Conservation (phyloP, 2,888 invertebrate species). For the Resseliella maxima region DNA sequence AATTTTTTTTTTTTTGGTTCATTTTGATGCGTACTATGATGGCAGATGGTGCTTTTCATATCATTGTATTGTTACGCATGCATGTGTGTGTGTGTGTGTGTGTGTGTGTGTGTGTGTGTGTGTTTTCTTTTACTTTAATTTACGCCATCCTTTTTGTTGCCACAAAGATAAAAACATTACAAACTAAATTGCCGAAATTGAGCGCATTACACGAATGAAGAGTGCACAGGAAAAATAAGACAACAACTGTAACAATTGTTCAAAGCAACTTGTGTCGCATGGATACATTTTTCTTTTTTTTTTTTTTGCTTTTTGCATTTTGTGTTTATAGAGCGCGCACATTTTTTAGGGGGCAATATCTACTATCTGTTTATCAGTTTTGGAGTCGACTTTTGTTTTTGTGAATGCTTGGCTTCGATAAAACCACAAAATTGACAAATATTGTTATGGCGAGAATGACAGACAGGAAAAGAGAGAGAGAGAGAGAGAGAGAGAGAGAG, state of each 20-base stretch:
- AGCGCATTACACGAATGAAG: conserved; percentile 4
- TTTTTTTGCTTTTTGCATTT: neutral
- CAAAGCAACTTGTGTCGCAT: neutral
- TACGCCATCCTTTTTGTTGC: no score
- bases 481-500: no score
- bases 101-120: no score
- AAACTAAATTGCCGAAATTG: conserved; percentile 22
- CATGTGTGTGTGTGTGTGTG: no score
- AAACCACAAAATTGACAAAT: conserved; percentile 36
- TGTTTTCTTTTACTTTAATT: no score
- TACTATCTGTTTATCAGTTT: conserved; percentile 49
- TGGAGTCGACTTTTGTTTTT: conserved; percentile 27
- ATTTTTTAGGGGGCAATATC: neutral
- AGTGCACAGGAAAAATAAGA: neutral
- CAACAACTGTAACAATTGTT: conserved; percentile 33
- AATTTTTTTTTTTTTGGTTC: neutral
- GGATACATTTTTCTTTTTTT: neutral
- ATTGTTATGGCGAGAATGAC: no score
- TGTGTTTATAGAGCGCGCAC: neutral
- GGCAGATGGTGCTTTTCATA: neutral
- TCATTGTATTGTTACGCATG: neutral
- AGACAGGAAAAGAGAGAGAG: no score
- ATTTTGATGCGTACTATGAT: neutral
- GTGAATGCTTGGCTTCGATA: conserved; percentile 37
- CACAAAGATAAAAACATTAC: neutral